Base-by-base conservation (phyloP, 1,140 invertebrate species). In the Drosophila pallidifrons region DNA sequence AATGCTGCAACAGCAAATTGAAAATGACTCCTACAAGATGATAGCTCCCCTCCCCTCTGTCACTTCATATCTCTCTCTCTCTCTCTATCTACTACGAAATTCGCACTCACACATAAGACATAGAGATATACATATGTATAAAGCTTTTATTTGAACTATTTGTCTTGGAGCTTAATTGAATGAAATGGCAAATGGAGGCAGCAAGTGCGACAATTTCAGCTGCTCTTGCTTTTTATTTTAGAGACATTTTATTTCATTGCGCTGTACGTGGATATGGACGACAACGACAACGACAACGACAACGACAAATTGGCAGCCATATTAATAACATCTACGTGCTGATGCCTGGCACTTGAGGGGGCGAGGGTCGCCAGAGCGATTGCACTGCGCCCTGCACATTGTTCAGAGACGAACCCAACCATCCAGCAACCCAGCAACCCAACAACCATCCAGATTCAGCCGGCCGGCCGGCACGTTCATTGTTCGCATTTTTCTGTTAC, bases 151-250 rank as follows among this genome's bases (percentile, higher is more conserved):
- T 82, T 82, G 73, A 79, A 77, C 82, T 87, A 87, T 87, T 87
- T 88, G 80, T 83, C 83, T 88, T 88, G 83, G 60, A 83, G 83
- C 77, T 88, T 88, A 88, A 88, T 88, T 88, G 83, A 88, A 88
- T 88, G 79, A 88, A 88, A 88, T 89, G 85, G 77, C 83, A 81
- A 86, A 86, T 81, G 81, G 78, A 67, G 65, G 72, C 63, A 71
- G 70, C 77, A 65, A 87, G 83, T 88, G 83, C 83, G 85, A 88
- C 83, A 88, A 73, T 83, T 88, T 83, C 66, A 88, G 77, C 74
- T 80, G 63, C 79, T 81, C 67, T 74, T 60, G 81, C 81, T 80
- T 82, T 79, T 87, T 86, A 87, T 87, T 79, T 87, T 87, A 83
- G 61, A 76, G 66, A 77, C 83, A 83, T 88, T 83, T 77, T 73